Conservation (phyloP, 1,140 invertebrate genomes). For the Luehdorfia chinensis region DNA sequence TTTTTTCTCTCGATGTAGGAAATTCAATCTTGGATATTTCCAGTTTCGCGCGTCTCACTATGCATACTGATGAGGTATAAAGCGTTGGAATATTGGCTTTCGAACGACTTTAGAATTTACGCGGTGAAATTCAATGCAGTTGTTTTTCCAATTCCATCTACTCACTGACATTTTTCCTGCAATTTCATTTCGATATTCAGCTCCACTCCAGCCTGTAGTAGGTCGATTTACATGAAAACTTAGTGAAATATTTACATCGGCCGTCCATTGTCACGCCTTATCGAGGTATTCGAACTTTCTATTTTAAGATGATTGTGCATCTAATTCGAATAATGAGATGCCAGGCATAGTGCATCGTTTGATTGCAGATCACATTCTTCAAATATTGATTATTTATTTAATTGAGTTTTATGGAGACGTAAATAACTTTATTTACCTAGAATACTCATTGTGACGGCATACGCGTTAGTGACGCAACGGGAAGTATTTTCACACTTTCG, state of each 20-base stretch:
- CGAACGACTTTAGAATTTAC: conserved; percentile 38
- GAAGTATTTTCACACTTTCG: conserved; percentile 51
- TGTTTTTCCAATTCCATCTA: conserved; percentile 47
- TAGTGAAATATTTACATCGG: conserved; percentile 68
- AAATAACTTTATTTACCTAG: conserved; percentile 17
- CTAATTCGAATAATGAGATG: conserved; percentile 60
- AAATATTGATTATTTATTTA: conserved; percentile 41
- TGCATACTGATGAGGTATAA: conserved; percentile 52
- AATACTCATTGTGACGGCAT: conserved; percentile 8
- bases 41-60: conserved; percentile 37
- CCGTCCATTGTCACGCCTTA: conserved; percentile 63
- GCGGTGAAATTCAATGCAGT: conserved; percentile 43
- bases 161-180: conserved; percentile 45
- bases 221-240: conserved; percentile 62
- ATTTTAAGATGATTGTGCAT: conserved; percentile 49
- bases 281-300: conserved; percentile 65
- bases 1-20: conserved; percentile 17
- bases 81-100: conserved; percentile 49
- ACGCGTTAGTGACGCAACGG: conserved; percentile 32
- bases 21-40: conserved; percentile 36
- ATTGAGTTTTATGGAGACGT: conserved; percentile 23
- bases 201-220: conserved; percentile 28
- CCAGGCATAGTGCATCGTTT: conserved; percentile 36
- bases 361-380: conserved; percentile 40
- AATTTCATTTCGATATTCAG: conserved; percentile 37